Conservation (phyloP, 1,140 invertebrate genomes). For the Bombus pyrosoma region DNA sequence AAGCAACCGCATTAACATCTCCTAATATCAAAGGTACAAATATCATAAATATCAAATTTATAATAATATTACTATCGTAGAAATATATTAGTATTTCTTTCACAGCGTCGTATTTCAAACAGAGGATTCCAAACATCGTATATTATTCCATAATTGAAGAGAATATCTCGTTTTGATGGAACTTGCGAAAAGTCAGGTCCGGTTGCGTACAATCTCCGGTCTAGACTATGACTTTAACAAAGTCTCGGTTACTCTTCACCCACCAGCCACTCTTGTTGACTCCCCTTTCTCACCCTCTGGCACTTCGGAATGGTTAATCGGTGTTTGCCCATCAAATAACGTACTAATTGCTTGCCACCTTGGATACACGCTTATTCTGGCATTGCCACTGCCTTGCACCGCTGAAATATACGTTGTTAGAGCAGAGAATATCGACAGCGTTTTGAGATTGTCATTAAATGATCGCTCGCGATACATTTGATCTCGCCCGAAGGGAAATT, state of each 20-base stretch:
- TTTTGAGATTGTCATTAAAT: conserved; percentile 11
- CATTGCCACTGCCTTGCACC: background rate
- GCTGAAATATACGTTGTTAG: background rate
- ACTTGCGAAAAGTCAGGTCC: background rate
- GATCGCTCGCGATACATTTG: background rate
- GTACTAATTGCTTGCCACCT: conserved; percentile 42
- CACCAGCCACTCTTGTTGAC: background rate
- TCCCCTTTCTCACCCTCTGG: background rate
- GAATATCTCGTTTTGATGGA: background rate
- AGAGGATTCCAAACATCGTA: background rate
- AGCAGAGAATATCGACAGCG: background rate
- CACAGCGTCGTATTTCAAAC: background rate
- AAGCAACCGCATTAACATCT: background rate
- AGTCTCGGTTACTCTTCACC: conserved; percentile 40
- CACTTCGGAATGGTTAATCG: conserved; percentile 49
- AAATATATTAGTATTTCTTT: background rate
- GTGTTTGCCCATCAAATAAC: conserved; percentile 50
- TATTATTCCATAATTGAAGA: background rate
- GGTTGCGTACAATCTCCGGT: conserved; percentile 32
- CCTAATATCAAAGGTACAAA: background rate
- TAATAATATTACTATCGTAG: background rate
- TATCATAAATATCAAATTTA: background rate
- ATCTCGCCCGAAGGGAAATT: background rate
- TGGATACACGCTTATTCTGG: conserved; percentile 10
- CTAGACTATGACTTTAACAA: conserved; percentile 47